Percentiles rank a stretch among this genome's conserved stretches.
Evolutionary conservation across 2,113 vertebrate species (phyloP).

Genomic region (Burhinus bistriatus): DNA sequence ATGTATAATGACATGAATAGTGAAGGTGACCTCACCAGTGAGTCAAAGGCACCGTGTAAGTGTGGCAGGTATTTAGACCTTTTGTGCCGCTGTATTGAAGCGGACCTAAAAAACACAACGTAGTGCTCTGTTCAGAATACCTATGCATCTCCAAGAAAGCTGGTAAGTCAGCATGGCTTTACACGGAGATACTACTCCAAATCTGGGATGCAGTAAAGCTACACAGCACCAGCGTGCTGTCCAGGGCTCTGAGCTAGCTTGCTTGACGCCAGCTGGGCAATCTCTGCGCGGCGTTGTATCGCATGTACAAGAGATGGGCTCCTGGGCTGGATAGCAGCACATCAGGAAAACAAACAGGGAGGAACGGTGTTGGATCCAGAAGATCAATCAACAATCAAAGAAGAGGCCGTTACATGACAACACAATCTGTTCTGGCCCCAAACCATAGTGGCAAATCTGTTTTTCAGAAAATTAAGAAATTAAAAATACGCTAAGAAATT

Average conservation of each 20-base stretch:
- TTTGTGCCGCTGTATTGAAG: not conserved
- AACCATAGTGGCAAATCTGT: not conserved
- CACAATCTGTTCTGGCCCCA: not conserved
- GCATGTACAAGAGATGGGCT: not conserved
- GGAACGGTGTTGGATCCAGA: not conserved
- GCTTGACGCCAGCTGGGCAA: not conserved
- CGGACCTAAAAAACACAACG: accelerated
- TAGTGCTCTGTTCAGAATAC: not conserved
- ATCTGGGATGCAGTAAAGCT: not conserved
- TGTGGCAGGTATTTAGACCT: not conserved
- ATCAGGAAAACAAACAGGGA: not conserved
- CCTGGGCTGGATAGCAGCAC: not conserved
- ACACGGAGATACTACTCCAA: accelerated
- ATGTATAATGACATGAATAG: not conserved
- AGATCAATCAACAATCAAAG: not conserved
- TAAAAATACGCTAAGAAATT: not conserved
- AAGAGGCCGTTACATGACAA: not conserved
- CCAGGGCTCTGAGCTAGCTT: not conserved
- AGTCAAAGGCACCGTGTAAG: not conserved
- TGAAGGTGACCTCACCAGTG: not conserved
- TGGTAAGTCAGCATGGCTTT: not conserved
- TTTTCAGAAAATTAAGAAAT: not conserved
- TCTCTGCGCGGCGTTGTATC: not conserved
- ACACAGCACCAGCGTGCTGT: not conserved
- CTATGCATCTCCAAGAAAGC: not conserved